Evolutionary conservation across 37 sponge, comb jelly and placozoan species (phyloP), one percentile per base, ranked within the genome.

Genomic region (Ianthella basta): DNA sequence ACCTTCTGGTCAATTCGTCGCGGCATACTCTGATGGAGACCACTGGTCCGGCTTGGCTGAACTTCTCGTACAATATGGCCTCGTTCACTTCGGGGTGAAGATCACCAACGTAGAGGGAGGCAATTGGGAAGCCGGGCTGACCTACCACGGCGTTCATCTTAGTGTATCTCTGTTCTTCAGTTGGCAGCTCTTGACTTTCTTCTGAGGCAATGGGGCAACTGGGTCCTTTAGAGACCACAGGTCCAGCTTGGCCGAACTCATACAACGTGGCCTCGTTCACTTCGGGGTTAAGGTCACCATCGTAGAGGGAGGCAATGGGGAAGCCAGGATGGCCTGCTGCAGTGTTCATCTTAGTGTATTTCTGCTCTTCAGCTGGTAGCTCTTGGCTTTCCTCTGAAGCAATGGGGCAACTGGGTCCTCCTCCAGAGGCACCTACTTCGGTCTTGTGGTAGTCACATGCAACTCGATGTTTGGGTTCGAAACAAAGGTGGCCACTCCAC

Each of bases 51-150:
- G 95, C 92, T 54, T 78, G 85, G 61, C 92, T 97, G 85, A 99
- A 99, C 85, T 93, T 97, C 78, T 99, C 99, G 88, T 93, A 99
- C 63, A 99, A 87, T 88, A 91, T 90, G 30, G 99, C 99, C 80
- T 99, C 99, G 35, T 87, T 93, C 50, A 97, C 91, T 41, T 99
- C 99, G 16, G 94, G 92, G 60, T 86, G 84, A 29, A 99, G 92
- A 83, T 99, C 99, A 21, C 99, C 99, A 32, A 97, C 97, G 88
- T 97, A 99, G 57, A 99, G 94, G 56, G 97, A 97, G 59, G 94
- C 96, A 38, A 92, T 86, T 32, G 93, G 95, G 81, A 86, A 92
- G 68, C 86, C 87, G 36, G 89, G 70, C 39, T 60, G 50, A 8
- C 50, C 50, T 8, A 8, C 3, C 6, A 8, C 3, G 50, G 50